These are phyloP conservation scores for Metopia argyrocephala DNA, from an alignment of 2,888 invertebrate species.

Conservation along the genomic window DNA sequence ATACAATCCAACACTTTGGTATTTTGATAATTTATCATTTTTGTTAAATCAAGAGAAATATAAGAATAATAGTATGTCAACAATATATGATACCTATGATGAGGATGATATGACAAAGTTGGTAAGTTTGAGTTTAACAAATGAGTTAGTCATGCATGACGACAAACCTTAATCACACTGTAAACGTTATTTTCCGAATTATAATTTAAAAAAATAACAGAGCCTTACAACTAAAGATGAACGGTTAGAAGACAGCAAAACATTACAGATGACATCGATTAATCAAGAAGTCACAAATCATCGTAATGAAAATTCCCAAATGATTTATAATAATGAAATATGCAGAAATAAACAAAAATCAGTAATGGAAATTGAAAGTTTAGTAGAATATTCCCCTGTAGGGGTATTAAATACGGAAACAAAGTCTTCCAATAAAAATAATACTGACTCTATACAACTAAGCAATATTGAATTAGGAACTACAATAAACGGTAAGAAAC, in stretches of 20 bases:
- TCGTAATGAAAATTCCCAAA: neutral
- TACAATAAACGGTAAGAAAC: neutral
- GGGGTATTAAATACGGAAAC: neutral
- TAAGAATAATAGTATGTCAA: neutral
- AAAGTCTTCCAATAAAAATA: neutral
- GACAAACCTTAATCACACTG: conserved; percentile 39
- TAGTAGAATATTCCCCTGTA: neutral
- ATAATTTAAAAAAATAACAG: conserved; percentile 17
- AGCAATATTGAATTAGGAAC: neutral
- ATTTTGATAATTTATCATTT: conserved; percentile 55
- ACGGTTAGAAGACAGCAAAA: conserved; percentile 11
- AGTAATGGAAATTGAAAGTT: neutral
- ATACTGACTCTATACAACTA: neutral
- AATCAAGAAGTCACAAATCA: neutral
- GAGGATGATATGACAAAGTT: conserved; percentile 35
- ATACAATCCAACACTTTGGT: conserved; percentile 44
- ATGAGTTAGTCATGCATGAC: conserved; percentile 46
- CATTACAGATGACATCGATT: neutral
- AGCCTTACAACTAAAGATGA: conserved; percentile 6
- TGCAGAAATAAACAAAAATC: neutral
- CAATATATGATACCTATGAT: conserved; percentile 15
- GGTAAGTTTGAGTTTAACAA: conserved; percentile 28
- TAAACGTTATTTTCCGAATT: conserved; percentile 19
- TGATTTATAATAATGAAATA: too few relatives aligned
- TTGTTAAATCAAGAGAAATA: conserved; percentile 28